A percentile compares a stretch with the other conserved stretches of the same genome.
Conservation (phyloP, 2,113 vertebrate species). For the Microtus ochrogaster region DNA sequence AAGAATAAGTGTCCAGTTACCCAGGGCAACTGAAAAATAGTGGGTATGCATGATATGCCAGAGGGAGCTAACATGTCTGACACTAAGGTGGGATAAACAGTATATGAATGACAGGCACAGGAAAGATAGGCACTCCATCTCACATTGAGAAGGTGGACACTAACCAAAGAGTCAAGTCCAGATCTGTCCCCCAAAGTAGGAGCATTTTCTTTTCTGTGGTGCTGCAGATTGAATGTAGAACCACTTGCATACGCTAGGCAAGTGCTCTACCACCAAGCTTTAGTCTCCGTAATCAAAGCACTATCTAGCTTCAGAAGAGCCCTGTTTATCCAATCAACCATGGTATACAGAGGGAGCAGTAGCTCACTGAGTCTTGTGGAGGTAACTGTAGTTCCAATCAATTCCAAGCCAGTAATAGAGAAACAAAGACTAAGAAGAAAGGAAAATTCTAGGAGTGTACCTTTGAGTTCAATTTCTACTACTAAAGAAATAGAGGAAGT, state of each 20-base stretch:
- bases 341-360: not conserved
- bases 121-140: not conserved
- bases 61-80: not conserved
- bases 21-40: slow-evolving; percentile 25
- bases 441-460: not conserved
- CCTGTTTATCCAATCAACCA: not conserved
- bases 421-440: slow-evolving; percentile 49
- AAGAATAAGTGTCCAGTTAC: slow-evolving; percentile 22
- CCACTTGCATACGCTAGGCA: not conserved
- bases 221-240: not conserved
- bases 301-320: not conserved
- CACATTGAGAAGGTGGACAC: not conserved
- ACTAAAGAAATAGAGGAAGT: not conserved
- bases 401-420: not conserved
- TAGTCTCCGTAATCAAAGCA: slow-evolving; percentile 12
- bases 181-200: not conserved
- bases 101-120: not conserved
- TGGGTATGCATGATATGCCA: not conserved
- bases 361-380: slow-evolving; percentile 27
- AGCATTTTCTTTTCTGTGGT: not conserved
- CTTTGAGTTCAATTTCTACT: not conserved
- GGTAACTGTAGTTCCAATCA: not conserved
- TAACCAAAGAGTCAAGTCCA: slow-evolving; percentile 16
- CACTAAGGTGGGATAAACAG: not conserved
- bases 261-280: not conserved